A percentile compares a stretch with the other conserved stretches of the same genome.
phyloP scores from a whole-genome alignment of 2,888 invertebrate species.

The Eurytoma californica region DNA sequence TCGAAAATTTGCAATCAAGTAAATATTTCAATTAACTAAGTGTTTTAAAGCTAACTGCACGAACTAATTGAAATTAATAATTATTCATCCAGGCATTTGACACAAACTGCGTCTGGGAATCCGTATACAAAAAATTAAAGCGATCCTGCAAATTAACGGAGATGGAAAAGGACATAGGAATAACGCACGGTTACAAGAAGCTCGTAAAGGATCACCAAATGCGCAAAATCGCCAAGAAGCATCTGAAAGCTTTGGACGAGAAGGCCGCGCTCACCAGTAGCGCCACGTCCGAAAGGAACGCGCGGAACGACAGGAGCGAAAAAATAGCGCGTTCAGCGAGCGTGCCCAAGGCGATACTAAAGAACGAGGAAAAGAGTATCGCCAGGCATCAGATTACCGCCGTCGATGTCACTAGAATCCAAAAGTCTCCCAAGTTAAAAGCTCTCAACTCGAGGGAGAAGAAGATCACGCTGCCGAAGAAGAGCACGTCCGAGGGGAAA shows the following conservation, averaged over 20 bases:
- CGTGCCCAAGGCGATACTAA: background rate
- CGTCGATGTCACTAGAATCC: background rate
- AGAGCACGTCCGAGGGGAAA: constrained; percentile 6
- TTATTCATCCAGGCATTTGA: constrained; percentile 59
- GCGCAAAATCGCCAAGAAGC: background rate
- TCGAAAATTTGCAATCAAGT: constrained; percentile 61
- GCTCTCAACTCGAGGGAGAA: background rate
- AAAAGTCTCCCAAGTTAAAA: background rate
- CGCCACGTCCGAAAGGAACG: background rate
- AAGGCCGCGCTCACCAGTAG: background rate
- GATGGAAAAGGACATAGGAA: constrained; percentile 46
- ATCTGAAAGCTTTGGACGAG: background rate
- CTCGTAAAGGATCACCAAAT: constrained; percentile 39
- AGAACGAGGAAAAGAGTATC: background rate
- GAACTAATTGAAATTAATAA: background rate
- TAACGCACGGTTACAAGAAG: constrained; percentile 37
- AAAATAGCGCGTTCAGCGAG: constrained; percentile 17
- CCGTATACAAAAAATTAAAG: constrained; percentile 57
- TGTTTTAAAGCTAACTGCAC: background rate
- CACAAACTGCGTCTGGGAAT: constrained; percentile 62
- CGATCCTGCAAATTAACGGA: background rate
- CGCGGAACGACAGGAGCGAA: background rate
- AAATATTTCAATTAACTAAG: background rate
- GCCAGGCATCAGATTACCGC: background rate
- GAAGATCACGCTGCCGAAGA: constrained; percentile 6